Evolutionary conservation across 1,140 invertebrate genomes (phyloP).

Genomic region (Apocrypta bakeri): DNA sequence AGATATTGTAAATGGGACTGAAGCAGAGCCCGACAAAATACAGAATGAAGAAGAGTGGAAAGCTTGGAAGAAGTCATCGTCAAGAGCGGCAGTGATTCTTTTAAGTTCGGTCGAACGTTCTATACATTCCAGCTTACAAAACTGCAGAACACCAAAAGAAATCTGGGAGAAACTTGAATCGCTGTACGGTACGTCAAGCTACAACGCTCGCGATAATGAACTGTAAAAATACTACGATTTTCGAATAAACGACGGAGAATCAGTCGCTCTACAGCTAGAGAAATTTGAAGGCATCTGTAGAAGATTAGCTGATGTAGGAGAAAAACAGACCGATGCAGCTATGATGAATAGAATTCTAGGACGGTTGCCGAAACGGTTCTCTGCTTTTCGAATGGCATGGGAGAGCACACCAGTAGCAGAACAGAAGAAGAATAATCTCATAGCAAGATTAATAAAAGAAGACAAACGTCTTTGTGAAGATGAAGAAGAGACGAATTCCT

Average conservation of each 20-base stretch:
- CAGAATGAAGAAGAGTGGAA: neutral
- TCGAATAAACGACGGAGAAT: conserved; percentile 1
- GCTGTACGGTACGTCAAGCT: conserved; percentile 8
- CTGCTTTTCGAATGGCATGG: conserved; percentile 39
- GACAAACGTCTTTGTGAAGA: neutral
- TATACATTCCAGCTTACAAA: neutral
- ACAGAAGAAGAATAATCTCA: neutral
- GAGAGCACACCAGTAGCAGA: conserved; percentile 29
- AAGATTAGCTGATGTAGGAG: conserved; percentile 4
- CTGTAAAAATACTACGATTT: conserved; percentile 37
- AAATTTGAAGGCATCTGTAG: conserved; percentile 38
- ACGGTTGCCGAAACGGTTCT: conserved; percentile 20
- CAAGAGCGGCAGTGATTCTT: conserved; percentile 14
- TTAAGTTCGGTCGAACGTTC: neutral
- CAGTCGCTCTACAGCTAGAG: conserved; percentile 26
- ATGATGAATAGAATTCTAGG: neutral
- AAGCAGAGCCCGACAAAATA: neutral
- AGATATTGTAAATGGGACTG: neutral
- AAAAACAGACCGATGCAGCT: conserved; percentile 16
- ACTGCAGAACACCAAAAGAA: conserved; percentile 27
- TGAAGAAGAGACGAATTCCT: neutral
- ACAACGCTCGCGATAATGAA: neutral
- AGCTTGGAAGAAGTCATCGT: neutral
- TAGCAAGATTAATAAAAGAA: neutral
- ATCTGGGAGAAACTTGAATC: conserved; percentile 24